Percentiles rank a stretch among this genome's conserved stretches.
These are phyloP conservation scores for Pan troglodytes DNA, from an alignment of 2,113 vertebrate species.

Conservation along the genomic window NHGRI_mPanTro3-v2.1_pri NC_072414.2:39383501-39384000, in stretches of 20 bases:
- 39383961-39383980: background rate
- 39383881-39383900: constrained; percentile 43
- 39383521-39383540: background rate
- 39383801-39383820: constrained; percentile 66
- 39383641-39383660: background rate
- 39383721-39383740: background rate
- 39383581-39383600: background rate
- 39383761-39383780: background rate
- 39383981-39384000: constrained; percentile 23
- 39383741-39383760: background rate
- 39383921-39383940: constrained; percentile 65
- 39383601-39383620: background rate
- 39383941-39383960: background rate
- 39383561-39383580: background rate
- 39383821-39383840: constrained; percentile 66
- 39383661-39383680: background rate
- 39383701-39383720: background rate
- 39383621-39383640: background rate
- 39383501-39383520: background rate
- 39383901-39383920: constrained; percentile 54
- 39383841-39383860: constrained; percentile 59
- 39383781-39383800: constrained; percentile 41
- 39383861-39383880: background rate
- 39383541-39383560: background rate
- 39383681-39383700: background rate